These are phyloP conservation scores for Dasysyrphus tricinctus DNA, from an alignment of 2,888 invertebrate genomes.

Conservation along the genomic window DNA sequence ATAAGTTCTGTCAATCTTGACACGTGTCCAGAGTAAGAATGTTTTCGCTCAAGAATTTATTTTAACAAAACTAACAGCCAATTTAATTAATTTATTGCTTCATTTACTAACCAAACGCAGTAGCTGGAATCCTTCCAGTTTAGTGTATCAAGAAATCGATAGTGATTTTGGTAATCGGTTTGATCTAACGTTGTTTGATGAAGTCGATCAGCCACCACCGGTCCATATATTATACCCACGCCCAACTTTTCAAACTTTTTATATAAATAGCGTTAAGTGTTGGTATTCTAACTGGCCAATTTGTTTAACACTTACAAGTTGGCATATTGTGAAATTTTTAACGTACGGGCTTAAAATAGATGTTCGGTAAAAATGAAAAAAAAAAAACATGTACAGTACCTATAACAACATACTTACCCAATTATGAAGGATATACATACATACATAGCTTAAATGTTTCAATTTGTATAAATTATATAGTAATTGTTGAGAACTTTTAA, in stretches of 20 bases:
- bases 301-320: constrained; percentile 45
- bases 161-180: constrained; percentile 79
- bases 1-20: constrained; percentile 91
- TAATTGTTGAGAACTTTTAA: constrained; percentile 22
- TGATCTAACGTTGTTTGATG: constrained; percentile 86
- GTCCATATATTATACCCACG: constrained; percentile 89
- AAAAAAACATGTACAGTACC: constrained; percentile 6
- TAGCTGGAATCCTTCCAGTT: constrained; percentile 87
- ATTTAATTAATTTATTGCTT: constrained; percentile 14
- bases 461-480: constrained; percentile 43
- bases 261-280: constrained; percentile 70
- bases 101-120: constrained; percentile 77
- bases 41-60: background rate
- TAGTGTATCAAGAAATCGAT: constrained; percentile 86
- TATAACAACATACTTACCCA: background rate
- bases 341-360: constrained; percentile 48
- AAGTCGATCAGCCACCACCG: constrained; percentile 87
- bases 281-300: constrained; percentile 60
- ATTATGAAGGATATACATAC: background rate
- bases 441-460: constrained; percentile 25
- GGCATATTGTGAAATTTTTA: constrained; percentile 64
- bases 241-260: constrained; percentile 82
- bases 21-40: constrained; percentile 90
- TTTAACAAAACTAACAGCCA: constrained; percentile 12
- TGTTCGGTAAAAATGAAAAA: constrained; percentile 56